Percentiles rank a stretch among this genome's conserved stretches.
phyloP scores from a whole-genome alignment of 2,888 invertebrate species.

The Cryptus armator region DNA sequence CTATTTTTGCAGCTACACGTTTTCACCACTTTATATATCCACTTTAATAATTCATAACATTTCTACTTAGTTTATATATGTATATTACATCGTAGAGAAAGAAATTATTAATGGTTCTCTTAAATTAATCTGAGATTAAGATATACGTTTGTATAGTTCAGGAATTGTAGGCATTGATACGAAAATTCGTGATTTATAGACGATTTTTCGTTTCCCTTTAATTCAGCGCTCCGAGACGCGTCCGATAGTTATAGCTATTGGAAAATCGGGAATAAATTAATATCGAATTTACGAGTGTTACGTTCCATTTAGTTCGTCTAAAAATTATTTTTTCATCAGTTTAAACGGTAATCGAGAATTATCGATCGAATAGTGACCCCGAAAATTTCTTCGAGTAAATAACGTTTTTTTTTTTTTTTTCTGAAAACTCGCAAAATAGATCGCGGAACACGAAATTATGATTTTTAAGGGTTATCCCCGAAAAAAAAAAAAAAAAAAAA shows the following conservation, averaged over 20 bases:
- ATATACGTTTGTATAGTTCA: background rate
- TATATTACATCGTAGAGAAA: slow-evolving; percentile 59
- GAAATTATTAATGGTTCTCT: slow-evolving; percentile 39
- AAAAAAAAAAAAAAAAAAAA: background rate
- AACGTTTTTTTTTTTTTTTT: too few species aligned
- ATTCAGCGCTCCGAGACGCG: background rate
- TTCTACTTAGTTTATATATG: slow-evolving; percentile 72
- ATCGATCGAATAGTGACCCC: too few species aligned
- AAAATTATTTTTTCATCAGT: too few species aligned
- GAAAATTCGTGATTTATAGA: background rate
- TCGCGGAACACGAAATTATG: too few species aligned
- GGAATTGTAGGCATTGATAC: background rate
- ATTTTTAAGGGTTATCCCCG: too few species aligned
- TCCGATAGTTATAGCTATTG: background rate
- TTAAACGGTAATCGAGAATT: too few species aligned
- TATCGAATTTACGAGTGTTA: too few species aligned
- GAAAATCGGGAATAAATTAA: background rate
- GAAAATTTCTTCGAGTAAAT: too few species aligned
- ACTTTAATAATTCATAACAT: slow-evolving; percentile 73
- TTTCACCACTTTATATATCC: slow-evolving; percentile 79
- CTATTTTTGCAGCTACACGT: slow-evolving; percentile 82
- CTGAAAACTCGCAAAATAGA: too few species aligned
- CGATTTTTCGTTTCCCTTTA: background rate
- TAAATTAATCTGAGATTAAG: slow-evolving; percentile 11
- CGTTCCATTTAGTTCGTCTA: too few species aligned